phyloP scores from a whole-genome alignment of 2,113 vertebrate genomes.

The Amia ocellicauda region DNA sequence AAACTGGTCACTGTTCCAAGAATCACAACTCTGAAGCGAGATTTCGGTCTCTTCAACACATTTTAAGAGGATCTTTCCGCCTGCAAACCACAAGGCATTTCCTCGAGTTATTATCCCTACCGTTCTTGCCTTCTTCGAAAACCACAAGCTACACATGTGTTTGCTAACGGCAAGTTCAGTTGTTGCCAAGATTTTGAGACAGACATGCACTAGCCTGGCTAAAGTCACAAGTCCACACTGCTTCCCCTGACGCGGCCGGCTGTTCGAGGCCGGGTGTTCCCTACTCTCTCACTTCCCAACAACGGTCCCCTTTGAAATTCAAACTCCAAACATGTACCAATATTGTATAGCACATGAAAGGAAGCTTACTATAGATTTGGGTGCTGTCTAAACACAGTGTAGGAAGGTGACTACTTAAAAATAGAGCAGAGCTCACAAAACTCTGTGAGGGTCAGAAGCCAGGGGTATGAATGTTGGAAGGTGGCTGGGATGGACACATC shows the following conservation, averaged over 20 bases:
- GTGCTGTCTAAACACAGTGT: conserved; percentile 28
- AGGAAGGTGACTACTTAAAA: background rate
- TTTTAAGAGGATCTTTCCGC: conserved; percentile 29
- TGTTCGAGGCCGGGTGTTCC: background rate
- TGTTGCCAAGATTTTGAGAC: background rate
- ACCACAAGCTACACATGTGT: conserved; percentile 6
- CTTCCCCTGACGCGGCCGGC: background rate
- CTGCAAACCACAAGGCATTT: conserved; percentile 26
- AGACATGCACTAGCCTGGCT: background rate
- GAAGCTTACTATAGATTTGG: background rate
- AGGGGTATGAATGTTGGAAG: background rate
- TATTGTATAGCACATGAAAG: background rate
- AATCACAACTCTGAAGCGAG: conserved; percentile 31
- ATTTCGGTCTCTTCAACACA: conserved; percentile 26
- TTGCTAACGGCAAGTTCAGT: conserved; percentile 4
- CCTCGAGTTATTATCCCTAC: background rate
- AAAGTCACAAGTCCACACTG: conserved; percentile 4
- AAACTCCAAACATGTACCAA: too few relatives aligned
- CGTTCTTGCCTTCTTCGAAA: conserved; percentile 30
- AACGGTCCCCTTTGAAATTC: too few relatives aligned
- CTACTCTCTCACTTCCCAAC: background rate
- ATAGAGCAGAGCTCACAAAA: conserved; percentile 20
- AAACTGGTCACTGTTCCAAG: conserved; percentile 27
- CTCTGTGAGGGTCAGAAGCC: background rate
- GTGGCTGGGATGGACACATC: conserved; percentile 28